Base-by-base conservation (phyloP, 2,797 vertebrate species). In the Gallinago stenura region DNA sequence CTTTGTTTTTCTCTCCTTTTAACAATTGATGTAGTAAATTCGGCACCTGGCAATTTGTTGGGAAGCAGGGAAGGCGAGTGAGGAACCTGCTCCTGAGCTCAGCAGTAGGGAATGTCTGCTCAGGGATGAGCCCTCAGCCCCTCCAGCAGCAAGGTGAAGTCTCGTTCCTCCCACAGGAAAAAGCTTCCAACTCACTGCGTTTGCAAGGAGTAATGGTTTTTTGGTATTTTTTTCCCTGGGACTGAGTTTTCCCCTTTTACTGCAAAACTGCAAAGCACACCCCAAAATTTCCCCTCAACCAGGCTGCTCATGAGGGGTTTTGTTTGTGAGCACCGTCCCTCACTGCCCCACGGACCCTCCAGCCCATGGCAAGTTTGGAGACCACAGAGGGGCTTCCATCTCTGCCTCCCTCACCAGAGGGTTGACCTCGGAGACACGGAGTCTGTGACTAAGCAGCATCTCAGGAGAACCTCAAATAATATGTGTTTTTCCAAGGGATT, bases 91-190 rank as follows among this genome's bases (percentile, higher is more conserved):
- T 87, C 31, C 30, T 46, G 48, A 54, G 53, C 1, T 16, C 35
- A 45, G 65, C 25, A 18, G 58, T 11, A 54, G 64, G 53, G 41
- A 41, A 57, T 37, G 24, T 17, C 61, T 60, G 77, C 78, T 90
- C 79, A 69, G 2, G 2, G 64, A 43, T 41, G 83, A 88, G 51
- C 24, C 82, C 62, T 41, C 81, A 75, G 70, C 26, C 56, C 82
- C 87, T 66, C 20, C 18, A 80, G 82, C 60, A 76, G 60, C 56
- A 73, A 73, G 70, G 75, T 65, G 68, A 72, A 82, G 87, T 26
- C 51, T 76, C 5, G 0, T 20, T 60, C 20, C 35, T 70, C 81
- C 0, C 0, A 25, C 2, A 5, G 71, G 21, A 53, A 53, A 62
- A 60, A 91, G 30, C 72, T 17, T 8, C 9, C 15, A 30, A 13